phyloP scores from a whole-genome alignment of 1,140 invertebrate species.

The Limonius californicus region DNA sequence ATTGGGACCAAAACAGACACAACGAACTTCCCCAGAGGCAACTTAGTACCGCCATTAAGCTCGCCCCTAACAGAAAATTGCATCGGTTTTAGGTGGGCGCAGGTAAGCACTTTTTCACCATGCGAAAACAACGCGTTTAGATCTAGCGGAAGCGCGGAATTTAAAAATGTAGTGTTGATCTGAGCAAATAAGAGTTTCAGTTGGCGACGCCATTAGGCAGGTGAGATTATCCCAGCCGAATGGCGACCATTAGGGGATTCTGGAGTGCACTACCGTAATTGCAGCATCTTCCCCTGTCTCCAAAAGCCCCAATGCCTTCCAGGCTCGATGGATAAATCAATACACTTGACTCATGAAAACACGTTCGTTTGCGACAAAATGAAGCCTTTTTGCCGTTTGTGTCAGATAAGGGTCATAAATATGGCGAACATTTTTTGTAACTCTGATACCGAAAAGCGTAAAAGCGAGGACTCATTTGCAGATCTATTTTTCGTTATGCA shows the following conservation, averaged over 20 bases:
- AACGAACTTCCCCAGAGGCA: neutral
- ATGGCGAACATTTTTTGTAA: neutral
- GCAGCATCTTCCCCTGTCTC: slow-evolving; percentile 6
- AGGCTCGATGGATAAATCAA: slow-evolving; percentile 5
- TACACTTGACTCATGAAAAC: slow-evolving; percentile 12
- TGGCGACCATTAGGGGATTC: slow-evolving; percentile 21
- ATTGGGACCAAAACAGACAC: slow-evolving; percentile 2
- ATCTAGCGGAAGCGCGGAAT: neutral
- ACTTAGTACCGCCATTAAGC: slow-evolving; percentile 8
- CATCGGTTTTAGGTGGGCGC: neutral
- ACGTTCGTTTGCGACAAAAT: slow-evolving; percentile 11
- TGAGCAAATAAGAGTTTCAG: slow-evolving; percentile 25
- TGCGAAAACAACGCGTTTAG: slow-evolving; percentile 22
- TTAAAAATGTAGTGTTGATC: slow-evolving; percentile 3
- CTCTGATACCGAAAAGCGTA: neutral
- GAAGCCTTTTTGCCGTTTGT: slow-evolving; percentile 13
- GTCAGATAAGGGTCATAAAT: slow-evolving; percentile 8
- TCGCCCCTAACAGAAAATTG: slow-evolving; percentile 1
- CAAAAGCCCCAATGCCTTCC: neutral
- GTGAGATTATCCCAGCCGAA: slow-evolving; percentile 21
- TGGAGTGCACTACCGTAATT: slow-evolving; percentile 23
- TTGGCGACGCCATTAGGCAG: slow-evolving; percentile 22
- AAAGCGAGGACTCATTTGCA: neutral
- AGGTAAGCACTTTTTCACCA: neutral
- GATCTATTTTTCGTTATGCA: neutral